A percentile compares a stretch with the other conserved stretches of the same genome.
These are phyloP conservation scores for Triplophysa yarkandensis DNA, from an alignment of 2,797 vertebrate species.

Conservation along the genomic window DNA sequence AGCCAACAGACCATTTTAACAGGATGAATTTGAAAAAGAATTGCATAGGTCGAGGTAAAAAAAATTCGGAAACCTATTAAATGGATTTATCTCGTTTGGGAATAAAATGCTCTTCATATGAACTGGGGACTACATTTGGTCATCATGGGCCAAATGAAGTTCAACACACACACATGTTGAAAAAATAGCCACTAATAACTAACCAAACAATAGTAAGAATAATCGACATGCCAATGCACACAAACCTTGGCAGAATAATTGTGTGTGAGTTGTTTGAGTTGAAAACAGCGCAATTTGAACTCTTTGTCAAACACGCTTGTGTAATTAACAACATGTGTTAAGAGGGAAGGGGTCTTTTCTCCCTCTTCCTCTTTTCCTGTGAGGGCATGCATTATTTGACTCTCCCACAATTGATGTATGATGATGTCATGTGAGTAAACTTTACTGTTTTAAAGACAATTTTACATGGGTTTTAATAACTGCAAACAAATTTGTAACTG, in stretches of 20 bases:
- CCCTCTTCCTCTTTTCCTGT: conserved; percentile 31
- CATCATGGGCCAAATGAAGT: conserved; percentile 61
- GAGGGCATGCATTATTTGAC: conserved; percentile 43
- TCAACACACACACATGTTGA: conserved; percentile 56
- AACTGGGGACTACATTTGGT: conserved; percentile 68
- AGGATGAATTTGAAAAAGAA: too few relatives aligned
- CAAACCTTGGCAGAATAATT: conserved; percentile 88
- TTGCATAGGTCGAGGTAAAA: too few relatives aligned
- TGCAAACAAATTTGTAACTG: too few relatives aligned
- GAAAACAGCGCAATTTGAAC: conserved; percentile 83
- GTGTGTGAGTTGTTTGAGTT: conserved; percentile 81
- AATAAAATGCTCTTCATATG: too few relatives aligned
- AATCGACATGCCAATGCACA: conserved; percentile 79
- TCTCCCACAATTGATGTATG: conserved; percentile 30
- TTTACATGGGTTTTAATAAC: conserved; percentile 34
- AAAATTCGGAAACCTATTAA: too few relatives aligned
- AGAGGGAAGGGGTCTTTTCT: conserved; percentile 59
- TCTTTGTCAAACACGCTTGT: conserved; percentile 78
- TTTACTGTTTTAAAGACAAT: conserved; percentile 37
- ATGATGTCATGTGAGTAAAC: conserved; percentile 47
- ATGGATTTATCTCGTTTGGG: too few relatives aligned
- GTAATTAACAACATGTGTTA: conserved; percentile 87
- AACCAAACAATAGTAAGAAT: conserved; percentile 85
- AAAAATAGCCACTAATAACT: conserved; percentile 86
- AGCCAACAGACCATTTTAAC: too few relatives aligned